These are phyloP conservation scores for Dynastes maya DNA, from an alignment of 2,888 invertebrate species.

Conservation along the genomic window DNA sequence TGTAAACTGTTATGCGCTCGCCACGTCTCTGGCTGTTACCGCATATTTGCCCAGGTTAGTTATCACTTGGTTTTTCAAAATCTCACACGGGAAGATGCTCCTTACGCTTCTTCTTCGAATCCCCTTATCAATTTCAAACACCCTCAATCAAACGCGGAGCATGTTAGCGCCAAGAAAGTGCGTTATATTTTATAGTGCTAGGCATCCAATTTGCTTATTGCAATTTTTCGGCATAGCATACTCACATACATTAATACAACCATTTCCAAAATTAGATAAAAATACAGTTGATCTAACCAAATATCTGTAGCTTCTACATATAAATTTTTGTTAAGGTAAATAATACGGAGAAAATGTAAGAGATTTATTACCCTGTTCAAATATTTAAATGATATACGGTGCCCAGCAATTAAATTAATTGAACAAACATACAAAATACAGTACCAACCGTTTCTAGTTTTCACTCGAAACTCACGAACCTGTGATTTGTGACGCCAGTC, in stretches of 20 bases:
- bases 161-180: too few relatives aligned
- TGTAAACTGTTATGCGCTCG: too few relatives aligned
- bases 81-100: too few relatives aligned
- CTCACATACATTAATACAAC: background rate
- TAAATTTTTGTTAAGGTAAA: constrained; percentile 33
- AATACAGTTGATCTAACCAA: background rate
- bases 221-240: background rate
- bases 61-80: too few relatives aligned
- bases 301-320: background rate
- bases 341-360: background rate
- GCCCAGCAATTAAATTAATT: constrained; percentile 48
- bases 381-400: constrained; percentile 48
- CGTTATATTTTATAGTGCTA: too few relatives aligned
- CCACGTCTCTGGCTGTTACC: too few relatives aligned
- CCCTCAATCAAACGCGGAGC: too few relatives aligned
- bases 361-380: constrained; percentile 47
- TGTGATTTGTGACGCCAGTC: background rate
- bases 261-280: background rate
- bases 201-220: too few relatives aligned
- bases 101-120: too few relatives aligned
- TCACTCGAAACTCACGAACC: constrained; percentile 17
- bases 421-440: constrained; percentile 38
- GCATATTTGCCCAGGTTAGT: too few relatives aligned
- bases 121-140: too few relatives aligned
- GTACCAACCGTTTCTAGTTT: constrained; percentile 24